phyloP scores from a whole-genome alignment of 2,888 invertebrate species.

The Prosapia bicincta region DNA sequence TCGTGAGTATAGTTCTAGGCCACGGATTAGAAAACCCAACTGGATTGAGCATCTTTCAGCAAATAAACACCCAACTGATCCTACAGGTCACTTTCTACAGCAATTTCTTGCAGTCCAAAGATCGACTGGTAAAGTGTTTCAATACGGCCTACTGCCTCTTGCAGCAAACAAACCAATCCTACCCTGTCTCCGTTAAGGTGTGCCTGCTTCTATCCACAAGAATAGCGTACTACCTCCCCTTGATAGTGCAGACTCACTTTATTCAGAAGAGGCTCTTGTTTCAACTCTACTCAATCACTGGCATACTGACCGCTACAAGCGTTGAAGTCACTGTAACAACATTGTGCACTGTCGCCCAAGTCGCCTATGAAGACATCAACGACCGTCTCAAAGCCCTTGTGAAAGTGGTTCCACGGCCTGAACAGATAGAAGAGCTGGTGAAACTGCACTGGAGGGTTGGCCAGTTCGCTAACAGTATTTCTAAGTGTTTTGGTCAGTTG shows the following conservation, averaged over 20 bases:
- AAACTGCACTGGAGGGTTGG: background rate
- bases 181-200: too few species aligned
- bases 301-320: background rate
- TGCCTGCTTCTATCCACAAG: too few species aligned
- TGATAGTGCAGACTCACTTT: too few species aligned
- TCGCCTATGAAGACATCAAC: background rate
- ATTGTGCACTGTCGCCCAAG: background rate
- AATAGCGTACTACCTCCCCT: too few species aligned
- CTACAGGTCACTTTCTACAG: background rate
- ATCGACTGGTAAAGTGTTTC: background rate
- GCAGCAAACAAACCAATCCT: background rate
- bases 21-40: background rate
- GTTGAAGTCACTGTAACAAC: background rate
- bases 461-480: background rate
- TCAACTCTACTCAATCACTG: background rate
- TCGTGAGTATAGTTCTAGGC: background rate
- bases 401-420: background rate
- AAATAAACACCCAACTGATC: background rate
- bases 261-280: too few species aligned
- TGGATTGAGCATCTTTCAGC: background rate
- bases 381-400: background rate
- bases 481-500: background rate
- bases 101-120: background rate
- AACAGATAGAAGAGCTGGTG: background rate
- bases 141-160: background rate